Evolutionary conservation across 1,140 invertebrate species (phyloP).

Genomic region (Drosophila rufa): DNA sequence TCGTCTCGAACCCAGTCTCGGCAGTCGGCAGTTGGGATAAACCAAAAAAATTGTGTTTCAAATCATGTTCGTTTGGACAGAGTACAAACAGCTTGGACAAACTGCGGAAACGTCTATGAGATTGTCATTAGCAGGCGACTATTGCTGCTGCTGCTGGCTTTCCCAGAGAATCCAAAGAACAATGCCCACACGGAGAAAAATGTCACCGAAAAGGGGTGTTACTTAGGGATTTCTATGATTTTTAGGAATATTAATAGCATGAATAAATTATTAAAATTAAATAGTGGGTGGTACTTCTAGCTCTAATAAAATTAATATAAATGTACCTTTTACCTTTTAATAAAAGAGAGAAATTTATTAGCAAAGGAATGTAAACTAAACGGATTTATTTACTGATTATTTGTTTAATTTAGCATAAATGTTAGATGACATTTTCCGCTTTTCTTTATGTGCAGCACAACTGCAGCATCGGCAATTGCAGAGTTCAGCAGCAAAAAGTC

Average conservation of each 20-base stretch:
- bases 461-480: constrained; percentile 27
- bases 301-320: no score
- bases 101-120: constrained; percentile 78
- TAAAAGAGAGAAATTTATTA: no score
- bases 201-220: not conserved
- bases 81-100: constrained; percentile 82
- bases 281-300: no score
- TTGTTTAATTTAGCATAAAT: no score
- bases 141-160: constrained; percentile 41
- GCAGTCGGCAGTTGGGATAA: constrained; percentile 45
- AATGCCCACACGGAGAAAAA: constrained; percentile 49
- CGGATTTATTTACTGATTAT: no score
- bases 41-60: constrained; percentile 78
- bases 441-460: constrained; percentile 22
- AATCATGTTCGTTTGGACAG: constrained; percentile 81
- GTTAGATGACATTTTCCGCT: not conserved
- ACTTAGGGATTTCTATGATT: no score
- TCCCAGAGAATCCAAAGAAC: constrained; percentile 57
- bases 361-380: no score
- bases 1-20: constrained; percentile 7
- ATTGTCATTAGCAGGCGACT: constrained; percentile 79
- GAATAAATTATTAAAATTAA: no score
- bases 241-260: no score
- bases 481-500: constrained; percentile 64
- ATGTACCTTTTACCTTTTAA: no score